Evolutionary conservation across 2,797 vertebrate genomes (phyloP), one percentile per base, ranked within the genome.

Genomic region (Euthynnus affinis): DNA sequence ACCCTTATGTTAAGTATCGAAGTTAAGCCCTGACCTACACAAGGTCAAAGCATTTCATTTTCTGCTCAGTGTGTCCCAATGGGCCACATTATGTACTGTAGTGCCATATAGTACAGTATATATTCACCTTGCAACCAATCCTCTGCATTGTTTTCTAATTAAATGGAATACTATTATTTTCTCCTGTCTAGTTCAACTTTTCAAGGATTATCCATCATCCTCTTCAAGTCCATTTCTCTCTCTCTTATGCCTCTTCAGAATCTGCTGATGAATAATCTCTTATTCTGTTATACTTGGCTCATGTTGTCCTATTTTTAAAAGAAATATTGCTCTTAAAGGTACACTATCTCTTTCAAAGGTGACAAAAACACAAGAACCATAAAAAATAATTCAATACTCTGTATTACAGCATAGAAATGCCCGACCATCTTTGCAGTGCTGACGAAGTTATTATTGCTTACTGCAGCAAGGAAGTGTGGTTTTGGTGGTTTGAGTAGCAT

Each of bases 11-110:
- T 56, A 55, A 74, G 49, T 70, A 70, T 53, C 65, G 52, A 9
- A 27, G 6, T 65, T 25, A 56, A 80, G 52, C 34, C 40, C 15
- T 60, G 51, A 52, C 40, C 55, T 71, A n/a, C 15, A 22, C 60
- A 81, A 66, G 70, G 71, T 62, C 58, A 78, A 52, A 67, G 62
- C 42, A 25, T 66, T 72, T 79, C 32, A 73, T 74, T 72, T 66
- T 69, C 72, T 51, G n/a, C 49, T 71, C 44, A 22, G 32, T 5
- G 37, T 71, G 23, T 42, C 58, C 46, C 51, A 51, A 27, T 2
- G 4, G 34, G 53, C 49, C 27, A 48, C 52, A 51, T 69, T 60
- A 53, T 40, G 6, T 51, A 46, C n/a, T 57, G 40, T 10, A 9
- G 18, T 57, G 42, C 55, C 18, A 17, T 4, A 34, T 14, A 75